Evolutionary conservation across 1,140 invertebrate genomes (phyloP), one percentile per base, ranked within the genome.

Genomic region (Oryctes rhinoceros): DNA sequence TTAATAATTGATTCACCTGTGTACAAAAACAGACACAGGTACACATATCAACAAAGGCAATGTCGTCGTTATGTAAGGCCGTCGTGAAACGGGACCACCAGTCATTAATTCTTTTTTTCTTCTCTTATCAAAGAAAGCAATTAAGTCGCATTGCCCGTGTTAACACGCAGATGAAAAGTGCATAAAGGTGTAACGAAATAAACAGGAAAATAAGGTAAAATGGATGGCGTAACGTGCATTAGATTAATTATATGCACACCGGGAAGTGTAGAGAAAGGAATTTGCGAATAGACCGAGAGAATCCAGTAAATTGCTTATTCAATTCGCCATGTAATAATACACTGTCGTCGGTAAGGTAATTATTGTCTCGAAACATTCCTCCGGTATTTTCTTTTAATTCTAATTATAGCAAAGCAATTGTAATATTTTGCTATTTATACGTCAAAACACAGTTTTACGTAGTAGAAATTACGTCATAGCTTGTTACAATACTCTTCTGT

Each of bases 1-100:
- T 79, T 65, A 79, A 79, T 71, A 79, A 79, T 79, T 59, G 78
- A 79, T 79, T 67, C 62, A 79, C 62, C 49, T 71, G 71, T 67
- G 30, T 18, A 47, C 71, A 62, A 39, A 20, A 78, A 48, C 62
- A 48, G 47, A 35, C n/a, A 18, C 48, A 30, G 24, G 24, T 48
- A 30, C 49, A 59, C 49, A 59, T 59, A 49, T 78, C 20, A 78
- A 24, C 20, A 24, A 71, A 37, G 11, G 20, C 9, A 71, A 71
- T 71, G 13, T 71, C 18, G 24, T 71, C 37, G 37, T 71, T 35
- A 35, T 35, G 35, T 9, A 18, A 71, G 65, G 5, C 13, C 7
- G 20, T 62, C 5, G 1, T 62, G 15, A 20, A 18, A 13, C 53
- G 15, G 53, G 53, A 62, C 15, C 53, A 20, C 15, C 53, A 18